Conservation (phyloP, 1,140 invertebrate species). For the Eumeta japonica region DNA sequence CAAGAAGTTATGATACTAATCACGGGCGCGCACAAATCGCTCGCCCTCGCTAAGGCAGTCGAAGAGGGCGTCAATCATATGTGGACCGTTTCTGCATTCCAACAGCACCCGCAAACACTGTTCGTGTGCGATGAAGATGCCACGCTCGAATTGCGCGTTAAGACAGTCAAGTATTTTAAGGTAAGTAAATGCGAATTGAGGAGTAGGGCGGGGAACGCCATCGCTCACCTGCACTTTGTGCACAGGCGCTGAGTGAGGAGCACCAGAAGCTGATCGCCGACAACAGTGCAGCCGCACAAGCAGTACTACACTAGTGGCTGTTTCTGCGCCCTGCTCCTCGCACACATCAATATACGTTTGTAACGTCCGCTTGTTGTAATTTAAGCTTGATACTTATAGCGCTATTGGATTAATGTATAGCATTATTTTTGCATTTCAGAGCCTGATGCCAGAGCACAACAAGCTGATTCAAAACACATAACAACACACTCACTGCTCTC, state of each 20-base stretch:
- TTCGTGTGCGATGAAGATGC: slow-evolving; percentile 98
- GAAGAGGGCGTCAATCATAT: slow-evolving; percentile 98
- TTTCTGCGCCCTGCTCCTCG: too few species aligned
- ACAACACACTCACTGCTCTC: too few species aligned
- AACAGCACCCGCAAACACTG: slow-evolving; percentile 84
- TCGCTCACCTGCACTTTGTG: slow-evolving; percentile 7
- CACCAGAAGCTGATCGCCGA: slow-evolving; percentile 71
- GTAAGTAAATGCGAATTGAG: slow-evolving; percentile 49
- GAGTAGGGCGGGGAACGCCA: neutral
- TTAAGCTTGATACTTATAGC: too few species aligned
- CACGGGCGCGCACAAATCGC: slow-evolving; percentile 95
- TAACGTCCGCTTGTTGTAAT: too few species aligned
- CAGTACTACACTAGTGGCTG: slow-evolving; percentile 41
- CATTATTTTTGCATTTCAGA: too few species aligned
- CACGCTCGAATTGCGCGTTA: slow-evolving; percentile 93
- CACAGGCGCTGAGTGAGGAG: slow-evolving; percentile 70
- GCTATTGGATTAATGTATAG: too few species aligned
- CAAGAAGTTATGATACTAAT: slow-evolving; percentile 98
- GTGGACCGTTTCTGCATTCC: slow-evolving; percentile 99
- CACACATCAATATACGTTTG: too few species aligned
- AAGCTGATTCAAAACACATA: slow-evolving; percentile 26
- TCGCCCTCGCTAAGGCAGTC: slow-evolving; percentile 94
- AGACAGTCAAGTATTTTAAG: slow-evolving; percentile 99
- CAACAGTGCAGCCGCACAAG: slow-evolving; percentile 47
- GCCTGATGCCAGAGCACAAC: slow-evolving; percentile 46